Percentiles rank a stretch among this genome's conserved stretches.
Conservation (phyloP, 2,888 invertebrate species). For the Phragmatobia fuliginosa region DNA sequence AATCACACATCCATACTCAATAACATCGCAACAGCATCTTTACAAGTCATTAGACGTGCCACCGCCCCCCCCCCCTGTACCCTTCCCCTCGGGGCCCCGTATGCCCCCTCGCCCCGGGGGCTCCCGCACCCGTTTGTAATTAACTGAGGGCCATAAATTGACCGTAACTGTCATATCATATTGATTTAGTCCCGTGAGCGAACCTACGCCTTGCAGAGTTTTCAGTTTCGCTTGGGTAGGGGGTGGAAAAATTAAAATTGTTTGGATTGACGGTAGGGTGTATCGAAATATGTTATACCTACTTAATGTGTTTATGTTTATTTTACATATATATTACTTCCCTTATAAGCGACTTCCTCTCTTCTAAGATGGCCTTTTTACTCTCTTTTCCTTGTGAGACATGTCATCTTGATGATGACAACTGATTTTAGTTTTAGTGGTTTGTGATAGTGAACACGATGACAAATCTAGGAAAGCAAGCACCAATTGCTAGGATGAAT, state of each 20-base stretch:
- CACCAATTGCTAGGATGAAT: too few species aligned
- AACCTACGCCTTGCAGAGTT: constrained; percentile 66
- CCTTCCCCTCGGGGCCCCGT: constrained; percentile 33
- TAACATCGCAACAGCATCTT: constrained; percentile 73
- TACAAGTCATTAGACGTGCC: constrained; percentile 82
- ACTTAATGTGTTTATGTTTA: constrained; percentile 13
- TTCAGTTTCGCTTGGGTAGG: constrained; percentile 57
- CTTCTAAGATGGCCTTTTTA: too few species aligned
- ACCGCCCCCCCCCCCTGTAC: constrained; percentile 41
- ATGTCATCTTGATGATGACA: too few species aligned
- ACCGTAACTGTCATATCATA: constrained; percentile 87
- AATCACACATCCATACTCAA: constrained; percentile 58
- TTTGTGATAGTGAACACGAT: too few species aligned
- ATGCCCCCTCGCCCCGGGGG: constrained; percentile 43
- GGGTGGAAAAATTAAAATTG: constrained; percentile 69
- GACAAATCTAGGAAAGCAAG: too few species aligned
- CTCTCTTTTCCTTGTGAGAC: too few species aligned
- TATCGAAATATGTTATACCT: constrained; percentile 36
- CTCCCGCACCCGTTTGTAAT: constrained; percentile 81
- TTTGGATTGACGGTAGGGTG: constrained; percentile 65
- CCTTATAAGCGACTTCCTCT: not conserved
- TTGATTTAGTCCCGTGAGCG: constrained; percentile 84
- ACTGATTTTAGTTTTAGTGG: too few species aligned
- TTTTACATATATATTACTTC: not conserved
- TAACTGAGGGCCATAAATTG: constrained; percentile 86